These are phyloP conservation scores for Sula dactylatra DNA, from an alignment of 2,113 vertebrate species.

Conservation along the genomic window DNA sequence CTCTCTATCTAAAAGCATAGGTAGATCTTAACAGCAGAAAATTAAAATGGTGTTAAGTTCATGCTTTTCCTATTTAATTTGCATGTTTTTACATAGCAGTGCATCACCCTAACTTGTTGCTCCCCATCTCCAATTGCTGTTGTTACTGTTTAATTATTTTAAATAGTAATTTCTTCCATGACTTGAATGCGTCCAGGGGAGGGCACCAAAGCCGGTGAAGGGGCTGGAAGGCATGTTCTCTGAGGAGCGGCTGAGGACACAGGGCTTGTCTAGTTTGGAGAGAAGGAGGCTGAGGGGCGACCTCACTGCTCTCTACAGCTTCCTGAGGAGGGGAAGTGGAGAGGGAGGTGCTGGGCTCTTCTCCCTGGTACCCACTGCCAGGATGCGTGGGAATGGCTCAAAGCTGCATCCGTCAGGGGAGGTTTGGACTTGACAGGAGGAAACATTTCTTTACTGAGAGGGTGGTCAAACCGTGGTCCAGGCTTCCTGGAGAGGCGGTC, in stretches of 20 bases:
- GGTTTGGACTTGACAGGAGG: neutral
- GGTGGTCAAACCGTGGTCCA: neutral
- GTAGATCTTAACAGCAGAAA: neutral
- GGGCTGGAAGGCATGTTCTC: neutral
- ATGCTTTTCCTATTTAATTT: neutral
- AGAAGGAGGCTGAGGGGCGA: neutral
- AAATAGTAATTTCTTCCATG: neutral
- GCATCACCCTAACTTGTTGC: neutral
- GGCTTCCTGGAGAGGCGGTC: neutral
- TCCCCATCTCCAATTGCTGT: neutral
- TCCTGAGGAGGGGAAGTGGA: neutral
- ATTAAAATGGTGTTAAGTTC: neutral
- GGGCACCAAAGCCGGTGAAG: neutral
- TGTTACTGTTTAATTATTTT: neutral
- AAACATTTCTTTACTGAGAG: neutral
- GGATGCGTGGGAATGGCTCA: neutral
- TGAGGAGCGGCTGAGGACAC: accelerated
- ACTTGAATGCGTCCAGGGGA: neutral
- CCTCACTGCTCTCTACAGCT: no score
- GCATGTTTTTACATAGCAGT: neutral
- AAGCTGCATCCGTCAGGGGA: neutral
- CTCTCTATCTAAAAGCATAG: neutral
- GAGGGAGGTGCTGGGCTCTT: neutral
- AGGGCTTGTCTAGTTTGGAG: neutral
- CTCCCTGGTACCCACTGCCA: neutral